These are phyloP conservation scores for Malthinus flaveolus DNA, from an alignment of 2,888 invertebrate genomes.

Conservation along the genomic window DNA sequence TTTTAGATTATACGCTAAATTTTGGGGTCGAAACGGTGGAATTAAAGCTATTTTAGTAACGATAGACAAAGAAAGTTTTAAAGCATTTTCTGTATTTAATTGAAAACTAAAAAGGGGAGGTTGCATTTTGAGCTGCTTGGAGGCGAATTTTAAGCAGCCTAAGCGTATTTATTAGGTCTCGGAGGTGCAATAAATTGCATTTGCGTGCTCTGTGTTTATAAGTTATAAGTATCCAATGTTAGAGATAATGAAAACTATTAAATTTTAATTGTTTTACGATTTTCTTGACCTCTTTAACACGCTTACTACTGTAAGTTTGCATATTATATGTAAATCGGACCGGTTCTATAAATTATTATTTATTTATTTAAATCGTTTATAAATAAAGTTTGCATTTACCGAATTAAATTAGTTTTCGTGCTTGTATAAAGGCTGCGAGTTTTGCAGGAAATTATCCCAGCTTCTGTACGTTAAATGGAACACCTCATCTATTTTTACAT, in stretches of 20 bases:
- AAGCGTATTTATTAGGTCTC: not conserved
- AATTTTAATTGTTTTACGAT: conserved; percentile 7
- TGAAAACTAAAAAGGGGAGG: too few relatives aligned
- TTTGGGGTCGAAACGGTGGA: conserved; percentile 18
- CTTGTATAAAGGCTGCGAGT: too few relatives aligned
- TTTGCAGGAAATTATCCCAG: too few relatives aligned
- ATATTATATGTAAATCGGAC: too few relatives aligned
- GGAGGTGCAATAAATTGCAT: conserved; percentile 1
- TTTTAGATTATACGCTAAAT: conserved; percentile 14
- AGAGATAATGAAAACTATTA: conserved; percentile 4
- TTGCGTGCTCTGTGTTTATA: conserved; percentile 3
- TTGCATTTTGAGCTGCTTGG: too few relatives aligned
- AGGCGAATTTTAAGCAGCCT: too few relatives aligned
- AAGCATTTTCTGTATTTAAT: too few relatives aligned
- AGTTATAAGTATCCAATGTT: not conserved
- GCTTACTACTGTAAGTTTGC: too few relatives aligned
- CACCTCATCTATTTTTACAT: too few relatives aligned
- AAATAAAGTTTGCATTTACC: not conserved
- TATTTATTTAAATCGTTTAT: not conserved
- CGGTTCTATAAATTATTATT: too few relatives aligned
- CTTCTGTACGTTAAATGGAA: too few relatives aligned
- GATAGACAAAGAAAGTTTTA: conserved; percentile 2
- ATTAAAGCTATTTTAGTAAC: conserved; percentile 21
- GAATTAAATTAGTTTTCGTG: too few relatives aligned
- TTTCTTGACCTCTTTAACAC: not conserved